Percentiles rank a stretch among this genome's conserved stretches.
phyloP scores from a whole-genome alignment of 2,888 invertebrate genomes.

The Strigamia crassipes region DNA sequence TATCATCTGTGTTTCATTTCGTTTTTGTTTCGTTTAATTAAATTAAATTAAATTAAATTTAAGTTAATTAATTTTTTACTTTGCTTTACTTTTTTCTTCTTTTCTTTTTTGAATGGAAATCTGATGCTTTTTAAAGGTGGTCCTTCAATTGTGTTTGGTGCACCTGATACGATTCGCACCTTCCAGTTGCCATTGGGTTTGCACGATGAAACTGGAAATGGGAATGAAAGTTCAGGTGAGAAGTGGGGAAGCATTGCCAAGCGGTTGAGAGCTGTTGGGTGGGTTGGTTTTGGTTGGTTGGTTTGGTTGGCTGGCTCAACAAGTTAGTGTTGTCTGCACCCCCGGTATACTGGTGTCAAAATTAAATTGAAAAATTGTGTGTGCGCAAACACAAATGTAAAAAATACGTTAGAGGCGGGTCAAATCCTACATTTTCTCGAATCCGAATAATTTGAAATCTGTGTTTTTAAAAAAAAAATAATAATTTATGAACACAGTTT shows the following conservation, averaged over 20 bases:
- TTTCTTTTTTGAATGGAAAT: background rate
- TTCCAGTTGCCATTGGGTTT: conserved; percentile 49
- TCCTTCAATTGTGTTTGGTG: conserved; percentile 50
- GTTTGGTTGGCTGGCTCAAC: no score
- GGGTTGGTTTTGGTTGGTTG: no score
- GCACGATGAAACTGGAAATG: conserved; percentile 50
- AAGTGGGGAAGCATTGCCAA: background rate
- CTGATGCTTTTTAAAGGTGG: conserved; percentile 47
- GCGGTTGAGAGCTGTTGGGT: background rate
- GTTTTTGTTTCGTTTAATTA: background rate
- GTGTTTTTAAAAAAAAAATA: no score
- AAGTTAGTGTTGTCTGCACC: no score
- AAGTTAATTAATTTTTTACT: background rate
- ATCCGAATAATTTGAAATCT: no score
- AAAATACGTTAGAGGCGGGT: no score
- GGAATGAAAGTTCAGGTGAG: conserved; percentile 50
- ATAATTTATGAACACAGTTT: no score
- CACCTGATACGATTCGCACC: conserved; percentile 48
- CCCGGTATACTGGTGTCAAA: no score
- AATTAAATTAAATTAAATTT: no score
- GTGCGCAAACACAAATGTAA: no score
- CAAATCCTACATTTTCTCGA: no score
- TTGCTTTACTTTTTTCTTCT: background rate
- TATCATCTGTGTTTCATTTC: background rate
- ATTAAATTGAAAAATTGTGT: no score